Percentiles rank a stretch among this genome's conserved stretches.
Evolutionary conservation across 2,888 invertebrate species (phyloP).

Genomic region (Coleophora deauratella): DNA sequence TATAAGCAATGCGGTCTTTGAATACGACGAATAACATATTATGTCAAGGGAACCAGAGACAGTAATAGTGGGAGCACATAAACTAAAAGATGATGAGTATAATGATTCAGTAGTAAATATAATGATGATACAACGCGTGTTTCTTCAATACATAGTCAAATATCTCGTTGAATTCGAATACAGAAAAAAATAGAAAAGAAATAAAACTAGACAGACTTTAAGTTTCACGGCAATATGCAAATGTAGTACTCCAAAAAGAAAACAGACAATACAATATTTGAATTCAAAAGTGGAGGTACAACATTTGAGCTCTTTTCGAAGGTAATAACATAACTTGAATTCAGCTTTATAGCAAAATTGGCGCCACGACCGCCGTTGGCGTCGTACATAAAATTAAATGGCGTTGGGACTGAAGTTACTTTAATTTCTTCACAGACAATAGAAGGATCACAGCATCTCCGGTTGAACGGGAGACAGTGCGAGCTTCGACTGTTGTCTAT

Average conservation of each 20-base stretch:
- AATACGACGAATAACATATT: background rate
- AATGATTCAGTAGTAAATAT: no score
- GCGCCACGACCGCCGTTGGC: constrained; percentile 7
- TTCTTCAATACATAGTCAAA: no score
- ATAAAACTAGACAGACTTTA: no score
- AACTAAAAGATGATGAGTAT: no score
- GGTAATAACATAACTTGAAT: constrained; percentile 12
- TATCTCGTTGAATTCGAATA: no score
- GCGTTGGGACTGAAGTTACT: constrained; percentile 9
- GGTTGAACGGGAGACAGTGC: background rate
- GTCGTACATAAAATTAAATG: constrained; percentile 22
- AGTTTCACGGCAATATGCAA: no score
- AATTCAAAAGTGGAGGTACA: constrained; percentile 8
- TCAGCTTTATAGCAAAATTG: constrained; percentile 6
- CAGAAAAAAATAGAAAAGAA: no score
- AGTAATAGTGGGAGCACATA: no score
- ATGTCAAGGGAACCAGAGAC: no score
- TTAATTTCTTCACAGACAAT: constrained; percentile 16
- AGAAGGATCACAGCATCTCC: background rate
- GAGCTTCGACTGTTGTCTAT: no score
- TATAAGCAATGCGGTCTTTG: background rate
- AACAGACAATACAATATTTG: background rate
- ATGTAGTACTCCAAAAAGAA: no score
- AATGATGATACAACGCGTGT: no score
- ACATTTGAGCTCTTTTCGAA: constrained; percentile 9